Evolutionary conservation across 2,113 vertebrate species (phyloP), one percentile per base, ranked within the genome.

Genomic region (Dendropsophus ebraccatus): DNA sequence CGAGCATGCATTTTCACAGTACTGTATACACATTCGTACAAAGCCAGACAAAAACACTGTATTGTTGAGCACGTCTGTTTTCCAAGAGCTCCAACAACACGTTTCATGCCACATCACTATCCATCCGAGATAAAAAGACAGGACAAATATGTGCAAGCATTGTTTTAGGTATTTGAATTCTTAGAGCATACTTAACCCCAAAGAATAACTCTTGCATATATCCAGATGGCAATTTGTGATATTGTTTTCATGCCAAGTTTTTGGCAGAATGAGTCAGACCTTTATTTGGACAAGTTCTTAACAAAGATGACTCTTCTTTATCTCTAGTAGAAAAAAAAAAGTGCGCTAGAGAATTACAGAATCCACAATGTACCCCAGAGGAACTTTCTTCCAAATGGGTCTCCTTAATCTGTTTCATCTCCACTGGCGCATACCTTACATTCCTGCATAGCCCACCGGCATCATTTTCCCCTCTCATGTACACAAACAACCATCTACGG

Each of bases 11-110:
- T n/a, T 65, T 47, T 47, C 47, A 19, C 35, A 67, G 52, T 50
- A 37, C 32, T 23, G 32, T 41, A 84, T 45, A 84, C 65, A 62
- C 11, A 58, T 50, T 13, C 37, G 45, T n/a, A 41, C 25, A 50
- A 54, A 37, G 62, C 49, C 74, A 82, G 78, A 87, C 58, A 91
- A 88, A 88, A 88, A 87, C 88, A 76, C 13, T 84, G 52, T 88
- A 91, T 91, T 93, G 92, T 94, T 92, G 90, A 92, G 89, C 72
- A 91, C 87, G 89, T 88, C 87, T 94, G 88, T 94, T 95, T 93
- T 87, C 91, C 90, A 90, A 90, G 88, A n/a, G 32, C 89, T 94
- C 93, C 93, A 94, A 90, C 85, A 93, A 92, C 84, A 92, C 88
- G 85, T 83, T 87, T 92, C 86, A 58, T 91, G 89, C 89, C 91